These are phyloP conservation scores for Myrmecophaga tridactyla DNA, from an alignment of 2,113 vertebrate species.

Conservation along the genomic window DNA sequence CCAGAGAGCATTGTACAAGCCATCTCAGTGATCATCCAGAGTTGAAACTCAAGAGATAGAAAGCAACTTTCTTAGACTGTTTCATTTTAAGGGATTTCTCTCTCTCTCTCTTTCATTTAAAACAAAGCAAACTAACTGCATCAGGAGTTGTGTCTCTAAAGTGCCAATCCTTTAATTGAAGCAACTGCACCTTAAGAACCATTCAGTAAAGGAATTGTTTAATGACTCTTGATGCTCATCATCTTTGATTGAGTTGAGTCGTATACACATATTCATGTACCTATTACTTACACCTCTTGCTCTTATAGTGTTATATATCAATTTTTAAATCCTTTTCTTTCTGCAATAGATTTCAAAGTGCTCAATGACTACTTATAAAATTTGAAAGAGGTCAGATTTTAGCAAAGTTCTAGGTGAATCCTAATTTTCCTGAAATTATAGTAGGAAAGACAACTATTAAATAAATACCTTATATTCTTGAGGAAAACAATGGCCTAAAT, in stretches of 20 bases:
- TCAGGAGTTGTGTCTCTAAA: background rate
- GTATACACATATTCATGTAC: background rate
- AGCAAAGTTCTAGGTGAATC: background rate
- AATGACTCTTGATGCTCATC: background rate
- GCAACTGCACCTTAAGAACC: background rate
- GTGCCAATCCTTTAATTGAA: background rate
- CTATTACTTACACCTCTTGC: background rate
- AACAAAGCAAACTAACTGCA: background rate
- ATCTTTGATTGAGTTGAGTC: background rate
- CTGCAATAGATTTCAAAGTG: background rate
- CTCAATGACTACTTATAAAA: background rate
- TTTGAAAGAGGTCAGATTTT: background rate
- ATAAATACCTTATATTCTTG: background rate
- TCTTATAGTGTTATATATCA: background rate
- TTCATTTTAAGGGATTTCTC: background rate
- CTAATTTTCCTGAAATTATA: background rate
- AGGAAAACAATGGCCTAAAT: background rate
- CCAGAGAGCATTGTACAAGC: background rate
- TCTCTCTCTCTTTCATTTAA: too few relatives aligned
- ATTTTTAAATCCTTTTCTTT: background rate
- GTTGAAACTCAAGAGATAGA: background rate
- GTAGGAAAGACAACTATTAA: constrained; percentile 35
- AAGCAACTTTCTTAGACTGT: background rate
- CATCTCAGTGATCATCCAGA: background rate
- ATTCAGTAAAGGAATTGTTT: background rate